Evolutionary conservation across 2,888 invertebrate species (phyloP).

Genomic region (Ophion slaviceki): DNA sequence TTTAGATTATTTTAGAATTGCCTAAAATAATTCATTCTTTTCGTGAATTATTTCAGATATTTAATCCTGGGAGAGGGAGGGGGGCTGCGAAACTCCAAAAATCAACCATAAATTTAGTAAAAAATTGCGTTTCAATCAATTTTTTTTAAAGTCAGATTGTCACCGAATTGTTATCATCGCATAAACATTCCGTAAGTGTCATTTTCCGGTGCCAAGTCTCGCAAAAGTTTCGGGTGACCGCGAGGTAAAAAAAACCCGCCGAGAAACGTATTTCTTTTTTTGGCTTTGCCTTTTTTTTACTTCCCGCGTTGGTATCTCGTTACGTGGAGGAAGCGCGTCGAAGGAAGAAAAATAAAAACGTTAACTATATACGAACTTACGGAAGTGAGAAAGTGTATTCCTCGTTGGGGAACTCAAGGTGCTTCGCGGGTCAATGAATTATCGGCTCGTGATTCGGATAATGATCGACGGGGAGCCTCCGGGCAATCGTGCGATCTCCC

Average conservation of each 20-base stretch:
- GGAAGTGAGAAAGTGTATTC: neutral
- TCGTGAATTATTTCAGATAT: no score
- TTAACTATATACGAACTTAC: neutral
- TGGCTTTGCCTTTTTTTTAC: neutral
- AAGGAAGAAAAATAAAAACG: neutral
- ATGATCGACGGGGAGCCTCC: constrained; percentile 10
- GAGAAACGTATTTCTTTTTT: neutral
- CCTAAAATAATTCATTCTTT: no score
- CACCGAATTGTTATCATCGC: neutral
- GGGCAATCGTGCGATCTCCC: neutral
- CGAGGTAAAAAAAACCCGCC: neutral
- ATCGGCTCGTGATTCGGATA: constrained; percentile 1
- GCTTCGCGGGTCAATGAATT: constrained; percentile 15
- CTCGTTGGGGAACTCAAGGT: neutral
- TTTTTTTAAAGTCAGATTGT: no score
- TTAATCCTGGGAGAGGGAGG: no score
- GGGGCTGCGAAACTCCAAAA: no score
- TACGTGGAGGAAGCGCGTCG: neutral
- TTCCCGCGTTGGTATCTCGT: neutral
- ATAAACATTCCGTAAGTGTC: neutral
- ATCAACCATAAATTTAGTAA: no score
- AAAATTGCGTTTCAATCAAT: no score
- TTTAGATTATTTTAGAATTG: no score
- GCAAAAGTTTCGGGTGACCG: neutral
- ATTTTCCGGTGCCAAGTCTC: neutral